Evolutionary conservation across 2,113 vertebrate genomes (phyloP), one percentile per base, ranked within the genome.

Genomic region (Hyperoodon ampullatus): DNA sequence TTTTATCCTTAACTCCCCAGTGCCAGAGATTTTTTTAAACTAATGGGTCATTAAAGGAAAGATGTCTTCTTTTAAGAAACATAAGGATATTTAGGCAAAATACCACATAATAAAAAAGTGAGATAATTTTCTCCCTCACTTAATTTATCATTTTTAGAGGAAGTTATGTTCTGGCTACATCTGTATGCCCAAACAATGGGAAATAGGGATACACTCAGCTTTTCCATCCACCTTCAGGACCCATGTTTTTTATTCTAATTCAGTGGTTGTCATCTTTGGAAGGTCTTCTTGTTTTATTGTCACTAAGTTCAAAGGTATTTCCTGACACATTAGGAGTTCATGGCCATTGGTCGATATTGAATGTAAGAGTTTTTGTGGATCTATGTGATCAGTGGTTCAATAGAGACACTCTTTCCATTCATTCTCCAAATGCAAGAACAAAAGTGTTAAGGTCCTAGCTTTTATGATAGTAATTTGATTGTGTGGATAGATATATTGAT

Each of bases 1-100:
- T 63, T 98, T 98, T 98, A 96, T 97, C 94, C 96, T 86, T 82
- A 98, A 96, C 95, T 98, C 92, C 94, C 97, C 74, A 84, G 84
- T 81, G 95, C 55, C 89, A 47, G 93, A 94, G n/a, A 92, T 89
- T 58, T 86, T 94, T 95, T 97, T 5, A 61, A 96, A 93, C 84
- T 94, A 83, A 33, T 65, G 21, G 90, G 44, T 97, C 88, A 96
- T 96, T 96, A 95, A 96, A 95, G 78, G 55, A 94, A 97, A n/a
- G 9, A 88, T 82, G 72, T 71, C 96, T 98, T 42, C 2, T 97
- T 96, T 94, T 65, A 97, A 85, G 88, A 98, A 98, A 71, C 63
- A 97, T 92, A 72, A 90, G 58, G 61, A 58, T 78, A 68, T 92
- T 95, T 93, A 85, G 75, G n/a, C 39, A 89, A 93, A 95, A 94